A percentile compares a stretch with the other conserved stretches of the same genome.
Conservation (phyloP, 92 coral and sea anemone genomes). For the Virgularia gustaviana region DNA sequence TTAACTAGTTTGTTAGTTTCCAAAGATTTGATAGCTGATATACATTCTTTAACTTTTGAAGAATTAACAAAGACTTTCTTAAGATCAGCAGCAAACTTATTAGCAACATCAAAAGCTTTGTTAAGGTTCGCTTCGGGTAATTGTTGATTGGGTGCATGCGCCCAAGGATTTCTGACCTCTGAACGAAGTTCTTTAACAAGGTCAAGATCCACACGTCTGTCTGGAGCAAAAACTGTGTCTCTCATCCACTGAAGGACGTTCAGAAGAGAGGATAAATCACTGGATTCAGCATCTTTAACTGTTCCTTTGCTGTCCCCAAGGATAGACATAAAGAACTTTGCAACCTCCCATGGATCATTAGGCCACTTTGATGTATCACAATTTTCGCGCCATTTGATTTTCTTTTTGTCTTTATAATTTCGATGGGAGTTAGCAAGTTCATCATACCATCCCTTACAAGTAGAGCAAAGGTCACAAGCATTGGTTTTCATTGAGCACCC, state of each 20-base stretch:
- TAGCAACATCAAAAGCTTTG: slow-evolving; percentile 11
- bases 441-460: slow-evolving; percentile 1
- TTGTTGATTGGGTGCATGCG: slow-evolving; percentile 30
- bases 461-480: not conserved
- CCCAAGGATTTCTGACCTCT: slow-evolving; percentile 41
- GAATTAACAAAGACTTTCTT: not conserved
- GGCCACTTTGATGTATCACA: slow-evolving; percentile 24
- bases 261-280: slow-evolving; percentile 30
- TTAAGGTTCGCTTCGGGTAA: slow-evolving; percentile 5
- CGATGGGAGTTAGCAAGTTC: slow-evolving; percentile 4
- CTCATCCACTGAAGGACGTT: slow-evolving; percentile 35
- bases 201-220: not conserved
- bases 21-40: not conserved
- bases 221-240: slow-evolving; percentile 1
- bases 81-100: slow-evolving; percentile 3
- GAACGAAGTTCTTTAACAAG: slow-evolving; percentile 23
- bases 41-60: not conserved
- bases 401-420: not conserved
- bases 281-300: slow-evolving; percentile 30
- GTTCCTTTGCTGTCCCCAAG: slow-evolving; percentile 32
- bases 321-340: slow-evolving; percentile 42
- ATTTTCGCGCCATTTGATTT: too few relatives aligned
- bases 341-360: slow-evolving; percentile 23
- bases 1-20: slow-evolving; percentile 3
- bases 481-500: not conserved